Evolutionary conservation across 2,113 vertebrate species (phyloP), one percentile per base, ranked within the genome.

Genomic region (Lepus europaeus): DNA sequence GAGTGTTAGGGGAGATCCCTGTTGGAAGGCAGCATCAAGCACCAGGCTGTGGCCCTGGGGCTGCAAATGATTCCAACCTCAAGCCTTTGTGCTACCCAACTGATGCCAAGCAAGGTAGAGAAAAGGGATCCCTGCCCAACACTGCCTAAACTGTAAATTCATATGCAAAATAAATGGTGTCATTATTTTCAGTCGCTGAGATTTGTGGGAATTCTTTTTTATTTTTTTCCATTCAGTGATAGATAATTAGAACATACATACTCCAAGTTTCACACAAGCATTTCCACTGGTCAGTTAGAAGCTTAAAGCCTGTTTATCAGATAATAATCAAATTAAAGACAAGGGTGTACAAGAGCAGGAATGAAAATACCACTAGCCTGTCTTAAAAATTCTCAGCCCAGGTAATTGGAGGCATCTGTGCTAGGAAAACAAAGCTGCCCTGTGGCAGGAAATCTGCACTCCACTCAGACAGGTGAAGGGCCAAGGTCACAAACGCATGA

Each of bases 1-100:
- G 63, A 68, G 49, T 45, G n/a, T 72, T 29, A 70, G 31, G n/a
- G 27, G 51, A 89, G 59, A 27, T 63, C 23, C 93, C 0, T 25
- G 78, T 5, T 29, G 69, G 39, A 0, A 13, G 51, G 49, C 22
- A 79, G 36, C 3, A 14, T 27, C 36, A 12, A 20, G 9, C 19
- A 72, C 2, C 3, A 19, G 33, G 59, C 0, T 0, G 5, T 53
- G n/a, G 59, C 6, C 16, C 0, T 36, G 33, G 27, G 5, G 29
- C 25, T 63, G 1, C 23, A 56, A 53, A 25, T 25, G 36, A 39
- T 0, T 73, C 25, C 19, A 59, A 68, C 2, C 39, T 53, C 19
- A 56, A 86, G 14, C 2, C 66, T 81, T 22, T 11, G 39, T 45
- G 33, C 25, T 90, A 33, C 51, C 39, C 39, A 25, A 27, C 6